phyloP scores from a whole-genome alignment of 2,797 vertebrate species.

The Gymnoscopelus braueri region DNA sequence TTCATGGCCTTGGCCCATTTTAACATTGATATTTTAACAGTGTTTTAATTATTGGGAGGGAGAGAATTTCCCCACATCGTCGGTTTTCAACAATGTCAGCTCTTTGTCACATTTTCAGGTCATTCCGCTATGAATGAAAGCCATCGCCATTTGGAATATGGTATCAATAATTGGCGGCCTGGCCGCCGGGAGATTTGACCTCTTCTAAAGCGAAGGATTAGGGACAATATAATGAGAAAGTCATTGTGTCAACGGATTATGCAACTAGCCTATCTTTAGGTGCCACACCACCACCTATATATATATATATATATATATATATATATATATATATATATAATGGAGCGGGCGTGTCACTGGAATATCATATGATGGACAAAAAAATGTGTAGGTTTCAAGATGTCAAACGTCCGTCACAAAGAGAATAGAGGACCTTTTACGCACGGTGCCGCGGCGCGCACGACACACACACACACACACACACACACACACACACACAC shows the following conservation, averaged over 20 bases:
- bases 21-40: conserved; percentile 79
- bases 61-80: conserved; percentile 72
- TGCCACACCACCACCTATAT: conserved; percentile 1
- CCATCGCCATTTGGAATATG: conserved; percentile 67
- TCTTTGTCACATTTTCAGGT: conserved; percentile 72
- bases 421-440: neutral
- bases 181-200: conserved; percentile 71
- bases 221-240: conserved; percentile 57
- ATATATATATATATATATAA: too few relatives aligned
- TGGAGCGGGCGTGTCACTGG: conserved; percentile 27
- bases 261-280: conserved; percentile 65
- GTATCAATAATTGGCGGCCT: conserved; percentile 73
- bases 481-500: neutral
- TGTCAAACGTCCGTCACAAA: conserved; percentile 22
- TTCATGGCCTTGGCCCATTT: conserved; percentile 64
- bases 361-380: conserved; percentile 29
- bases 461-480: neutral
- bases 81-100: conserved; percentile 77
- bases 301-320: too few relatives aligned
- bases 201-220: conserved; percentile 66
- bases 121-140: conserved; percentile 73
- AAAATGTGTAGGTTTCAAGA: conserved; percentile 40
- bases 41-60: conserved; percentile 76
- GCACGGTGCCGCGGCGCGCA: neutral
- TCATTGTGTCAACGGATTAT: conserved; percentile 72